Conservation (phyloP, 2,888 invertebrate genomes). For the Erynnis tages region DNA sequence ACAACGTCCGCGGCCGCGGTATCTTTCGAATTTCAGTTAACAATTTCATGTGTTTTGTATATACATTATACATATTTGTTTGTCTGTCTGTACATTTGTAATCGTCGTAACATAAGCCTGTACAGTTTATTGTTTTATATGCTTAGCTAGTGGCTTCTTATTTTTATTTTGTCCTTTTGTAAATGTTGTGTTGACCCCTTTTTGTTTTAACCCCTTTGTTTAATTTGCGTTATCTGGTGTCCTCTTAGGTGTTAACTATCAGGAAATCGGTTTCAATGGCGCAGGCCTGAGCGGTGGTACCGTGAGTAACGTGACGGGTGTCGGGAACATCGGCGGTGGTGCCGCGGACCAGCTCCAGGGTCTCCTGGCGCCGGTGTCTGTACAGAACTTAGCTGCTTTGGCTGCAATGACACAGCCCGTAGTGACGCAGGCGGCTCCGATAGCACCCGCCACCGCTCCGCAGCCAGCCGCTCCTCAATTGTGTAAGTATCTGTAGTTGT, state of each 20-base stretch:
- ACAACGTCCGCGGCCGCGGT: background rate
- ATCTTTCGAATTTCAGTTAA: slow-evolving; percentile 4
- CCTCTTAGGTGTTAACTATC: slow-evolving; percentile 74
- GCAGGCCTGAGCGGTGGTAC: slow-evolving; percentile 70
- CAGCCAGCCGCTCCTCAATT: slow-evolving; percentile 62
- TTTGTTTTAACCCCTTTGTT: slow-evolving; percentile 32
- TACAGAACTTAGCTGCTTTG: slow-evolving; percentile 95
- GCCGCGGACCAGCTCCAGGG: slow-evolving; percentile 95
- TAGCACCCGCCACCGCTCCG: slow-evolving; percentile 70
- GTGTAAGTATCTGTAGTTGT: slow-evolving; percentile 54
- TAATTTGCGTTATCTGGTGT: slow-evolving; percentile 38
- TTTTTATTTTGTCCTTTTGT: slow-evolving; percentile 29
- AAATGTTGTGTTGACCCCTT: slow-evolving; percentile 26
- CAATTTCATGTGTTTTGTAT: background rate
- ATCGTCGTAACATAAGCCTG: background rate
- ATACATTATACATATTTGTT: background rate
- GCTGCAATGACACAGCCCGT: slow-evolving; percentile 89
- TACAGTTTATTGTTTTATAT: slow-evolving; percentile 6
- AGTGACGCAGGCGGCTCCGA: slow-evolving; percentile 73
- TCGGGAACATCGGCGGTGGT: slow-evolving; percentile 84
- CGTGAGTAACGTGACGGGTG: slow-evolving; percentile 49
- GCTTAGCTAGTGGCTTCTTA: slow-evolving; percentile 16
- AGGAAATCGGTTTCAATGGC: slow-evolving; percentile 79
- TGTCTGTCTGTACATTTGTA: slow-evolving; percentile 5
- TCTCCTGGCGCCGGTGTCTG: slow-evolving; percentile 90